Base-by-base conservation (phyloP, 2,113 vertebrate genomes). In the Microtus richardsoni region DNA sequence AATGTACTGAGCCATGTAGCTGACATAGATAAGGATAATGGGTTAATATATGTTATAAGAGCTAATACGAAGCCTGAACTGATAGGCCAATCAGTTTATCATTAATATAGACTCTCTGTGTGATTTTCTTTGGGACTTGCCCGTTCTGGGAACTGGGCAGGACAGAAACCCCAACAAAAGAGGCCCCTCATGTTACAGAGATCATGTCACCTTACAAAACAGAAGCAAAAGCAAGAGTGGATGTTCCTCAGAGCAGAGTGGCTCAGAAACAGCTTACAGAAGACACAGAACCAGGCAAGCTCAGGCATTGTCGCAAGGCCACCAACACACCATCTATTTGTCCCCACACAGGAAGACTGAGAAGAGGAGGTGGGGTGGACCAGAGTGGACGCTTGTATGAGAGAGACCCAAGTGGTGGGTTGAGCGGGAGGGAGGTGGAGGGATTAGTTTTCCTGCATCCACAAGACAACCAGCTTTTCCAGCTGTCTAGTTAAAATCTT, bases 201-300 rank as follows among this genome's bases (percentile, higher is more conserved):
- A 79, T 16, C 0, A 2, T 41, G 70, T 73, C 78, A 52, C 13
- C 80, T 74, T 36, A 39, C 4, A 9, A 47, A 33, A 30, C 9
- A 62, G 39, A 54, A 58, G 14, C 78, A 91, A 73, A 85, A 39
- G 9, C 0, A 3, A 87, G 52, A 39, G 58, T 14, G 66, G 75
- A 39, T 0, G 0, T 14, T 73, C 44, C 71, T 70, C 10, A 5
- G 3, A 47, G 70, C 14, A 64, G 19, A 0, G 3, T 0, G 21
- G 41, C 14, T 84, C 33, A 10, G 77, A 41, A 70, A 41, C 68
- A 64, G 13, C 62, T 70, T 78, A 36, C 68, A n/a, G 80, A 54
- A 64, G 21, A 70, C 66, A 73, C 6, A 39, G 49, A 58, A 21
- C 0, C 52, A 41, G 49, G 7, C 9, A 1, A 13, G 36, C 21